Conservation (phyloP, 2,797 vertebrate species). For the Naso thynnoides region DNA sequence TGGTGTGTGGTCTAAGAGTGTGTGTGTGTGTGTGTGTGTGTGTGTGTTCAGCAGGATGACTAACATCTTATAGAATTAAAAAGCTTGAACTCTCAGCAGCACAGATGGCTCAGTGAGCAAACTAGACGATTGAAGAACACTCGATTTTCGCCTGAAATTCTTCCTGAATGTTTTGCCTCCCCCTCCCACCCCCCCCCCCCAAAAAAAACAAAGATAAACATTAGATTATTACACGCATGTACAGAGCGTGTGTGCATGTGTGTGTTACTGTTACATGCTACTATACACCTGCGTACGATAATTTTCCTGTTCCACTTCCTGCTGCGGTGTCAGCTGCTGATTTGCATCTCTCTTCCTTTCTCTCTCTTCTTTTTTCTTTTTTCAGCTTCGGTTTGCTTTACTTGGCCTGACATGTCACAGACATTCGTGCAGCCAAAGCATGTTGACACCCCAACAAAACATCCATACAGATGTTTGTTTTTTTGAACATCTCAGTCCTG, state of each 20-base stretch:
- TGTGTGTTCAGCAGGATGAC: conserved; percentile 52
- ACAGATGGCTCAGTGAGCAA: conserved; percentile 64
- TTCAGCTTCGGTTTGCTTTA: not conserved
- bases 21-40: conserved; percentile 35
- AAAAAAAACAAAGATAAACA: not conserved
- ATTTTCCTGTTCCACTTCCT: conserved; percentile 45
- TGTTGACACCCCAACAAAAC: too few relatives aligned
- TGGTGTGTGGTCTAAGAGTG: conserved; percentile 63
- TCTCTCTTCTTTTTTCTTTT: conserved; percentile 16
- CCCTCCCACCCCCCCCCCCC: too few relatives aligned
- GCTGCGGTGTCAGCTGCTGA: conserved; percentile 27
- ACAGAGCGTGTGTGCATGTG: not conserved
- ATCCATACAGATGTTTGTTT: too few relatives aligned
- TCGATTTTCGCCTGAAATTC: conserved; percentile 12
- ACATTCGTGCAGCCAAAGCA: too few relatives aligned
- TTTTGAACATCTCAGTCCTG: too few relatives aligned
- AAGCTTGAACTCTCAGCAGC: conserved; percentile 39
- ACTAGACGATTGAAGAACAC: conserved; percentile 23
- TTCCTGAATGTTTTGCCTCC: conserved; percentile 16
- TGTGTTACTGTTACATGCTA: not conserved
- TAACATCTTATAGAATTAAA: conserved; percentile 64
- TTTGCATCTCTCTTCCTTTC: conserved; percentile 48
- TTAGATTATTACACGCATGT: not conserved
- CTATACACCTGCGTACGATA: conserved; percentile 41
- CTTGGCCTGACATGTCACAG: not conserved